phyloP scores from a whole-genome alignment of 2,797 vertebrate species.

The Leuciscus waleckii region DNA sequence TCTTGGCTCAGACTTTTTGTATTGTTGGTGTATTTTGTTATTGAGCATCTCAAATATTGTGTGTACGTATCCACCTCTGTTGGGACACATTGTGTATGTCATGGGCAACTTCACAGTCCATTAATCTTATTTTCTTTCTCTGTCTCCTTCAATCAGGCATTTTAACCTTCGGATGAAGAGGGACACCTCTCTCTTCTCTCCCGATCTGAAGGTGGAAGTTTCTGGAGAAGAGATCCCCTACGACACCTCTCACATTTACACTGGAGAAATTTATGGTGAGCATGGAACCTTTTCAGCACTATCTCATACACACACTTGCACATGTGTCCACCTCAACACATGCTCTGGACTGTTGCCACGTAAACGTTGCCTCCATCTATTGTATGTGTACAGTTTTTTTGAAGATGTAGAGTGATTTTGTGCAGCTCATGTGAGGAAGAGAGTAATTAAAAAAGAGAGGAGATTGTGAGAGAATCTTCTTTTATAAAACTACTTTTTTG shows the following conservation, averaged over 20 bases:
- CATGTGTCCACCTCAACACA: slow-evolving; percentile 3
- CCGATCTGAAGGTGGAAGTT: slow-evolving; percentile 88
- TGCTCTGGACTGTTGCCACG: not conserved
- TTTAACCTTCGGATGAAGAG: slow-evolving; percentile 95
- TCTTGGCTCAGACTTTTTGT: not conserved
- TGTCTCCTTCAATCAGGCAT: slow-evolving; percentile 74
- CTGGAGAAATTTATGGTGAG: slow-evolving; percentile 93
- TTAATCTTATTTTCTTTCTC: slow-evolving; percentile 30
- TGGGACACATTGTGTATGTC: not conserved
- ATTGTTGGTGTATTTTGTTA: not conserved
- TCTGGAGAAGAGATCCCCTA: slow-evolving; percentile 82
- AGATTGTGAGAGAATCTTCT: not conserved
- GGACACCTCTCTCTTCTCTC: slow-evolving; percentile 88
- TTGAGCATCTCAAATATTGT: not conserved
- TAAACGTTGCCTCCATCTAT: slow-evolving; percentile 1
- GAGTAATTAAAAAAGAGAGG: not conserved
- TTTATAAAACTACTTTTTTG: not conserved
- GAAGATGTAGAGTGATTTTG: not conserved
- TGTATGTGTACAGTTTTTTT: slow-evolving; percentile 22
- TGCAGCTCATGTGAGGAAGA: not conserved
- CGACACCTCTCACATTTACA: slow-evolving; percentile 98
- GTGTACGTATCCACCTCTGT: not conserved
- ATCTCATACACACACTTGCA: not conserved
- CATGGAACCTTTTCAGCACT: slow-evolving; percentile 48
- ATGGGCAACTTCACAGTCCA: slow-evolving; percentile 1